Evolutionary conservation across 1,140 invertebrate species (phyloP).

Genomic region (Globodera rostochiensis): DNA sequence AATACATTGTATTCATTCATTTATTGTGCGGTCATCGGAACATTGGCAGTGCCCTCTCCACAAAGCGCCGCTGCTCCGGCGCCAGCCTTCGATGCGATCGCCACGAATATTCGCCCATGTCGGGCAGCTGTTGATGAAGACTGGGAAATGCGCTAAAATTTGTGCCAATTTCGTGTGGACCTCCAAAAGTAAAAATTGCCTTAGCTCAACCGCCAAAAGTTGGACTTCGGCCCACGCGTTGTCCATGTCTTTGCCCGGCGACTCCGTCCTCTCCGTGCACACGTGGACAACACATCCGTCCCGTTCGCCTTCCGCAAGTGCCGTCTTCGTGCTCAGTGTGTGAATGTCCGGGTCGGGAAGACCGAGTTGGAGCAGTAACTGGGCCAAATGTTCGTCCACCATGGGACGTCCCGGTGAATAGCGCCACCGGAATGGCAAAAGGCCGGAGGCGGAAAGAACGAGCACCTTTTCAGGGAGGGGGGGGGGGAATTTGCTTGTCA

Average conservation of each 20-base stretch:
- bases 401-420: constrained; percentile 20
- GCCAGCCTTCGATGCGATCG: background rate
- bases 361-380: constrained; percentile 36
- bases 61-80: constrained; percentile 1
- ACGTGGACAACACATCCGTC: constrained; percentile 40
- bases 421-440: constrained; percentile 26
- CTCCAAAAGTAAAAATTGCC: constrained; percentile 10
- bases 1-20: too few species aligned
- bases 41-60: background rate
- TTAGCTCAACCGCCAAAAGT: constrained; percentile 41
- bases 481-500: too few species aligned
- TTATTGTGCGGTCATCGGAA: background rate
- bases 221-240: constrained; percentile 53
- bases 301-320: constrained; percentile 33
- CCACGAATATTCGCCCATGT: constrained; percentile 6
- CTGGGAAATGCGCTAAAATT: constrained; percentile 8
- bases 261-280: constrained; percentile 23
- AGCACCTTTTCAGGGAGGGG: constrained; percentile 15
- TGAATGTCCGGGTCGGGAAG: constrained; percentile 49
- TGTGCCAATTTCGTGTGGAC: background rate
- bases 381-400: constrained; percentile 44
- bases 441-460: constrained; percentile 13
- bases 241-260: constrained; percentile 42
- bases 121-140: constrained; percentile 1
- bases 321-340: constrained; percentile 33